phyloP scores from a whole-genome alignment of 2,797 vertebrate genomes.

The Falco rusticolus region DNA sequence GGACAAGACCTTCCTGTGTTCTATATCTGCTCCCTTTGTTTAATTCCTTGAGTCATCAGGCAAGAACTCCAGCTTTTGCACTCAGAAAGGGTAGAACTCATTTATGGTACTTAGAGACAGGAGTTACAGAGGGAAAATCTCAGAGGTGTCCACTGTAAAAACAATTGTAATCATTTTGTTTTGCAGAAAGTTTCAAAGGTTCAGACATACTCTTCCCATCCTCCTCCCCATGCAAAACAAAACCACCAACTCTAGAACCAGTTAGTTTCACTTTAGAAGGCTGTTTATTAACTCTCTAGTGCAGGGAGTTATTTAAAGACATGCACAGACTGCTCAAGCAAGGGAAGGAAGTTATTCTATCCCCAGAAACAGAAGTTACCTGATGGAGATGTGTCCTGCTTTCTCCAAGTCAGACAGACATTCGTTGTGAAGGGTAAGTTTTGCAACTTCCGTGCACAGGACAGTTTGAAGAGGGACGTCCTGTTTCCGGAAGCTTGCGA shows the following conservation, averaged over 20 bases:
- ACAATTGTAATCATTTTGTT: neutral
- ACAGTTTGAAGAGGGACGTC: neutral
- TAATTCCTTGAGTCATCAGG: neutral
- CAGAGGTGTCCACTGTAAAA: neutral
- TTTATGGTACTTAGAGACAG: neutral
- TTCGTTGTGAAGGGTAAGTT: neutral
- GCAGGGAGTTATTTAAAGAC: neutral
- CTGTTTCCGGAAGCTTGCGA: neutral
- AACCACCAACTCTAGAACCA: accelerated
- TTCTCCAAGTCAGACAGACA: neutral
- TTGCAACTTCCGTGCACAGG: neutral
- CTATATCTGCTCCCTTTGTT: neutral
- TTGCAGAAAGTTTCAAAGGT: neutral
- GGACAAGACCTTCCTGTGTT: neutral
- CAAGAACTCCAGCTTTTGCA: neutral
- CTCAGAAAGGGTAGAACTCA: neutral
- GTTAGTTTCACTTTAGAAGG: neutral
- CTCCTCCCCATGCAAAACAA: neutral
- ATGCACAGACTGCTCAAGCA: neutral
- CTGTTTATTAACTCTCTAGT: neutral
- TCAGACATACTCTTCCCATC: neutral
- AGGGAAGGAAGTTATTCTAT: neutral
- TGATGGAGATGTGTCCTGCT: neutral
- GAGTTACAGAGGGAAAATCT: neutral
- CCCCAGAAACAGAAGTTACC: neutral